phyloP scores from a whole-genome alignment of 2,113 vertebrate species.

The Nematolebias whitei region DNA sequence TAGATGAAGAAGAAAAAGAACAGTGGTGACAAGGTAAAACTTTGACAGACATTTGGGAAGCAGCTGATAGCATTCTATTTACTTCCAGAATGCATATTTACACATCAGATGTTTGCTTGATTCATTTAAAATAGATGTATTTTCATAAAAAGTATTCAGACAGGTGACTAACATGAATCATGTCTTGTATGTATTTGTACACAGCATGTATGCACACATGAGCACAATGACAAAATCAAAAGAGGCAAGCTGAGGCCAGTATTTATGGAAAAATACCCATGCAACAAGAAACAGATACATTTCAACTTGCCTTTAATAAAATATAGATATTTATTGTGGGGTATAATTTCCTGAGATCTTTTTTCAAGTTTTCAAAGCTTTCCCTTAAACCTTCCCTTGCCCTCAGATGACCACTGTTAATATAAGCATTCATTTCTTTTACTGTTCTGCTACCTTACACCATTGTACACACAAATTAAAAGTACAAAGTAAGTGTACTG shows the following conservation, averaged over 20 bases:
- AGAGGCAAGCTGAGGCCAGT: background rate
- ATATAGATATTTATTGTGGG: too few relatives aligned
- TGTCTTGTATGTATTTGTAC: constrained; percentile 26
- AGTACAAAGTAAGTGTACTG: too few relatives aligned
- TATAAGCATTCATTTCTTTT: too few relatives aligned
- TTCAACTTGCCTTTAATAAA: too few relatives aligned
- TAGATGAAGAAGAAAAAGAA: constrained; percentile 61
- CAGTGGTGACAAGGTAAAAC: constrained; percentile 58
- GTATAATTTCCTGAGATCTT: too few relatives aligned
- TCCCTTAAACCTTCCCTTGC: too few relatives aligned
- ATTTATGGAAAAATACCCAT: constrained; percentile 11
- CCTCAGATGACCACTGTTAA: too few relatives aligned
- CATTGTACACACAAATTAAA: too few relatives aligned
- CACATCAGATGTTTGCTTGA: constrained; percentile 66
- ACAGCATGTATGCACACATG: constrained; percentile 4
- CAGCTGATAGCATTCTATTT: constrained; percentile 56
- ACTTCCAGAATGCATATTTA: constrained; percentile 69
- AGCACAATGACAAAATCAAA: constrained; percentile 17
- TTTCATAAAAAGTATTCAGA: constrained; percentile 35
- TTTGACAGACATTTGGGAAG: constrained; percentile 61
- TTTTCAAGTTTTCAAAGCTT: too few relatives aligned
- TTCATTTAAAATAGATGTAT: constrained; percentile 53
- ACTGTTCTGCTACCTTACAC: too few relatives aligned
- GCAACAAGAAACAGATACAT: constrained; percentile 33
- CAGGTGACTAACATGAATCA: constrained; percentile 33